Evolutionary conservation across 2,797 vertebrate genomes (phyloP), one percentile per base, ranked within the genome.

Genomic region (Myripristis jacobus): DNA sequence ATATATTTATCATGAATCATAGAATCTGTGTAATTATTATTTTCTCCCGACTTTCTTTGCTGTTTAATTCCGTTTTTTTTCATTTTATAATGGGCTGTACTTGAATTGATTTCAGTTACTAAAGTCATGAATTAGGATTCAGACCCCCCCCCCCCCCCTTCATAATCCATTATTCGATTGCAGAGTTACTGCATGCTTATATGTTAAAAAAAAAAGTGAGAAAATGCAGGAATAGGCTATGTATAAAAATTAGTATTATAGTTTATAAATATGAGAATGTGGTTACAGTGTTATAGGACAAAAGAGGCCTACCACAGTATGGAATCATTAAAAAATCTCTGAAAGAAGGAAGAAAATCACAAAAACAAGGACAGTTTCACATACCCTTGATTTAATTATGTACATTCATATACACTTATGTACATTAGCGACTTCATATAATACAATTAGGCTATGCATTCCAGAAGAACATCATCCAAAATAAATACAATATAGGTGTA

Each of bases 321-420:
- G 22, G 10, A 13, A 11, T 31, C 29, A 43, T 43, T 53, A 25
- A 12, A 54, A 13, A 70, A 63, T 55, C 41, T 64, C 6, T 24
- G 27, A 27, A 73, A 82, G 53, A 65, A 78, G 83, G 15, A 2
- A 70, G 83, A 13, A 1, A 70, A 43, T 44, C 59, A 75, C 73
- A 68, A 59, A n/a, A 75, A 64, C 66, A 11, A 11, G 24, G 50
- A 55, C 21, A 58, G 34, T 60, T 85, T 84, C 82, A 85, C 85
- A 85, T 90, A 78, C 76, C 82, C 76, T 80, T 85, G 50, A 81
- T 94, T 94, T 93, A 91, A 92, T 94, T 94, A 92, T 95, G 80
- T 94, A 94, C 94, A 95, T 76, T 81, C 87, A 91, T 94, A 92
- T 93, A 93, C 92, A 94, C 81, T 76, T 93, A 87, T 94, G 75